These are phyloP conservation scores for Drosophila colorata DNA, from an alignment of 2,888 invertebrate species.

Conservation along the genomic window DNA sequence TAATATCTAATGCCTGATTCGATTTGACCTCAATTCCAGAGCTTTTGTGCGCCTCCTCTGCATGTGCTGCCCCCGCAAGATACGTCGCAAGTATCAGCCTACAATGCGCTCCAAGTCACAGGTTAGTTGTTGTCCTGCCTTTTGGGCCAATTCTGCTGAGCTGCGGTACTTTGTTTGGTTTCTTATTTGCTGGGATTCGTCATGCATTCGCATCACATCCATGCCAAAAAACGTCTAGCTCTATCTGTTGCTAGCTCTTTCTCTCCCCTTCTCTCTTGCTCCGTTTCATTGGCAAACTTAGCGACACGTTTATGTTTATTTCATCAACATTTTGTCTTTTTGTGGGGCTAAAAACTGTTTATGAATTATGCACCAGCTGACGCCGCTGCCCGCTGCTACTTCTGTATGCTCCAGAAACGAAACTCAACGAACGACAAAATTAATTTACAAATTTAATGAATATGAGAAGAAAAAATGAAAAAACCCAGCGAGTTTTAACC, in stretches of 20 bases:
- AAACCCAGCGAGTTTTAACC: constrained; percentile 21
- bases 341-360: constrained; percentile 39
- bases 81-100: constrained; percentile 92
- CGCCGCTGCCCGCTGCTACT: constrained; percentile 16
- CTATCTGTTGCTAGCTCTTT: neutral
- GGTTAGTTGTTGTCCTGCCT: constrained; percentile 86
- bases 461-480: constrained; percentile 41
- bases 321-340: constrained; percentile 34
- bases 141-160: constrained; percentile 14
- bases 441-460: constrained; percentile 79
- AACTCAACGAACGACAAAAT: constrained; percentile 75
- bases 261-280: constrained; percentile 11
- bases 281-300: constrained; percentile 22
- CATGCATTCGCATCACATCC: constrained; percentile 19
- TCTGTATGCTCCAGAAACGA: constrained; percentile 58
- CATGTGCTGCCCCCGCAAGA: constrained; percentile 93
- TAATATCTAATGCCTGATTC: neutral
- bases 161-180: constrained; percentile 31
- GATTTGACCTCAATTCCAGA: constrained; percentile 87
- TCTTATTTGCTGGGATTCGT: constrained; percentile 33
- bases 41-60: constrained; percentile 97
- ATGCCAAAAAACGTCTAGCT: neutral
- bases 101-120: constrained; percentile 94
- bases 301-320: constrained; percentile 26
- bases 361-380: constrained; percentile 62